phyloP scores from a whole-genome alignment of 2,797 vertebrate species.

The Geotrypetes seraphini region DNA sequence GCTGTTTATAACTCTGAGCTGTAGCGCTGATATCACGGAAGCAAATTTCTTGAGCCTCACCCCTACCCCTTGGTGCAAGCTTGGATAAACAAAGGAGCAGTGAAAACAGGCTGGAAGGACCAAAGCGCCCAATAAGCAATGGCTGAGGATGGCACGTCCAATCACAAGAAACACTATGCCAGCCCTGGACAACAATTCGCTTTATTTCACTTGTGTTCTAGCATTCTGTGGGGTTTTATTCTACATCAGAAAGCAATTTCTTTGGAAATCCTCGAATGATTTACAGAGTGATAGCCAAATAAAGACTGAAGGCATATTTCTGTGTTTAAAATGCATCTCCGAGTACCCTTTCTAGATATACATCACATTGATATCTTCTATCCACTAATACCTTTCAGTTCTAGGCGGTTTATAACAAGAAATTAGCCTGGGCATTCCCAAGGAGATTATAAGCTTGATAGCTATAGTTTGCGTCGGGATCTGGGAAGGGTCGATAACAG shows the following conservation, averaged over 20 bases:
- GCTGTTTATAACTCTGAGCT: constrained; percentile 1
- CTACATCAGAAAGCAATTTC: constrained; percentile 22
- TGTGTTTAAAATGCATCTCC: constrained; percentile 17
- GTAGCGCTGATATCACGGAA: constrained; percentile 15
- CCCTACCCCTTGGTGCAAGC: neutral
- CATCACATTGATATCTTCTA: too few species aligned
- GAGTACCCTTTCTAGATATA: constrained; percentile 5
- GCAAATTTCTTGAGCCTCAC: neutral
- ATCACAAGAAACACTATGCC: constrained; percentile 11
- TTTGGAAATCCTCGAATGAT: constrained; percentile 27
- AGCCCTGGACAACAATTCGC: constrained; percentile 8
- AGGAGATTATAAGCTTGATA: too few species aligned
- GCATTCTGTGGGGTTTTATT: constrained; percentile 39
- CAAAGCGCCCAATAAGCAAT: constrained; percentile 23
- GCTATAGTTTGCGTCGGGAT: too few species aligned
- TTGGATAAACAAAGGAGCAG: constrained; percentile 3
- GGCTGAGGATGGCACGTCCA: constrained; percentile 5
- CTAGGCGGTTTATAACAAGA: too few species aligned
- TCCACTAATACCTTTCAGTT: too few species aligned
- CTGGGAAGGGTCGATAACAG: too few species aligned
- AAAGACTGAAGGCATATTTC: constrained; percentile 16
- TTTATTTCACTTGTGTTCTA: constrained; percentile 11
- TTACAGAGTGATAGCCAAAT: constrained; percentile 11
- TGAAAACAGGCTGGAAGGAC: constrained; percentile 3
- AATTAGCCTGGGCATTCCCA: too few species aligned